A percentile compares a stretch with the other conserved stretches of the same genome.
Conservation (phyloP, 2,888 invertebrate genomes). For the Oxyteleia sp. region DNA sequence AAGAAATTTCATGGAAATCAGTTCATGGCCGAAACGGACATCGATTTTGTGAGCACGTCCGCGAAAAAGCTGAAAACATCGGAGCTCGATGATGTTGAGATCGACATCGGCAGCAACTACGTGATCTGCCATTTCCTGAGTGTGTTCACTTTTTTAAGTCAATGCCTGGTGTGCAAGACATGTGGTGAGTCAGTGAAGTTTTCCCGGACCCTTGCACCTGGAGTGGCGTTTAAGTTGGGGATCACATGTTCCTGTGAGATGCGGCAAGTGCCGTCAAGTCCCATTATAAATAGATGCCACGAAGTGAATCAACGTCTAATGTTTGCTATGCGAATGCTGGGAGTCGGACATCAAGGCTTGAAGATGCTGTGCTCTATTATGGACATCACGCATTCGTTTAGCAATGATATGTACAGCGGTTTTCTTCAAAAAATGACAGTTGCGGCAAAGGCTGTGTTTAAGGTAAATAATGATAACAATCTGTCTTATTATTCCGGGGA, state of each 20-base stretch:
- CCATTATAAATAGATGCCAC: conserved; percentile 63
- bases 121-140: conserved; percentile 28
- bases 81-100: conserved; percentile 44
- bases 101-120: conserved; percentile 31
- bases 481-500: conserved; percentile 21
- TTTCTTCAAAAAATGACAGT: conserved; percentile 37
- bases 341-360: conserved; percentile 72
- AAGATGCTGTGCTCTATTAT: conserved; percentile 75
- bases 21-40: conserved; percentile 26
- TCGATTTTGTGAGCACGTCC: conserved; percentile 29
- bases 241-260: conserved; percentile 67
- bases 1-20: conserved; percentile 26
- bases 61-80: conserved; percentile 47
- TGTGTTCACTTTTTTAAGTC: conserved; percentile 31
- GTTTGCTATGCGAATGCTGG: conserved; percentile 74
- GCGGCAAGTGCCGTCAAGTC: conserved; percentile 70
- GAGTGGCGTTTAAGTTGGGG: conserved; percentile 76
- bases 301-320: conserved; percentile 76
- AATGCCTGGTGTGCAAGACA: conserved; percentile 34
- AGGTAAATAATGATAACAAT: conserved; percentile 42
- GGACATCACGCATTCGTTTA: conserved; percentile 64
- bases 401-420: conserved; percentile 37
- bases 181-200: conserved; percentile 32
- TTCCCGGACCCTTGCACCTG: conserved; percentile 33
- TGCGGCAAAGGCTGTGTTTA: conserved; percentile 50